Conservation (phyloP, 2,113 vertebrate species). For the Boleophthalmus pectinirostris region DNA sequence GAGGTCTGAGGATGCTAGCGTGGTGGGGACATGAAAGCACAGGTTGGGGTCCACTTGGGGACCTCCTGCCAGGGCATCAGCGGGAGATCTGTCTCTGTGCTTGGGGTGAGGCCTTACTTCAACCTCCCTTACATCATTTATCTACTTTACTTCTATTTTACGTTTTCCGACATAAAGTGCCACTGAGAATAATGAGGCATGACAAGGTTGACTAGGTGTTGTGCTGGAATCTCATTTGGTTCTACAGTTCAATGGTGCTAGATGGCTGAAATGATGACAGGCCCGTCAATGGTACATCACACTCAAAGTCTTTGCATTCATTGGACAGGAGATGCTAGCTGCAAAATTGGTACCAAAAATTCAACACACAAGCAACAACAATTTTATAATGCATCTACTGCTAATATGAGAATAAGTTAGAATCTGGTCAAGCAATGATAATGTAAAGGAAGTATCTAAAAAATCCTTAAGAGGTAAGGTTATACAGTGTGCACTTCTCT, state of each 20-base stretch:
- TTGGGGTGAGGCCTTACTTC: constrained; percentile 15
- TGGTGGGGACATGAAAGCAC: constrained; percentile 32
- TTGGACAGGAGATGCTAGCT: neutral
- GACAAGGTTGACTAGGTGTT: constrained; percentile 10
- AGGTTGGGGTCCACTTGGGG: constrained; percentile 17
- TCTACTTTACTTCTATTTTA: constrained; percentile 11
- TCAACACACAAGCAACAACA: too few species aligned
- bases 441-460: neutral
- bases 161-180: constrained; percentile 11
- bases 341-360: neutral
- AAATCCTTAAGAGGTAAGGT: neutral
- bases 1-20: constrained; percentile 49
- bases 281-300: neutral
- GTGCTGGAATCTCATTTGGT: neutral
- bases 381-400: neutral
- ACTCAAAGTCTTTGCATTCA: neutral
- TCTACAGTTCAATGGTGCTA: neutral
- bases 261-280: neutral
- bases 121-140: constrained; percentile 30
- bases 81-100: constrained; percentile 23
- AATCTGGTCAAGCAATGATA: neutral
- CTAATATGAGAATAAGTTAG: neutral
- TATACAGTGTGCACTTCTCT: neutral
- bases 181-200: constrained; percentile 4
- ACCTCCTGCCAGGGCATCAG: constrained; percentile 33